Conservation (phyloP, 2,888 invertebrate species). For the Dastarcus helophoroides region DNA sequence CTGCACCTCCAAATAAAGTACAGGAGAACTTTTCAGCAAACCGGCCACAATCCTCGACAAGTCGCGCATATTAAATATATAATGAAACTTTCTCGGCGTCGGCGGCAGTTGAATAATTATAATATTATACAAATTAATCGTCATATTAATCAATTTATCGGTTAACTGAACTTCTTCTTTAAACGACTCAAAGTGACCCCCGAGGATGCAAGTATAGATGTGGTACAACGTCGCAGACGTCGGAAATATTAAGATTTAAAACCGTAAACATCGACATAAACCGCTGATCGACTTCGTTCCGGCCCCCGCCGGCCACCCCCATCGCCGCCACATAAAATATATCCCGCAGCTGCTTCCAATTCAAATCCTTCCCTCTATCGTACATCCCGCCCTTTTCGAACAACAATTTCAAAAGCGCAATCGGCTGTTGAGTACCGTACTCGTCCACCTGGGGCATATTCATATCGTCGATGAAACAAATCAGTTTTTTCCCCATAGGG, state of each 20-base stretch:
- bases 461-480: conserved; percentile 89
- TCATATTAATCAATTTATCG: conserved; percentile 60
- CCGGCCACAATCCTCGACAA: conserved; percentile 72
- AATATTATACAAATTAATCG: conserved; percentile 72
- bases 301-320: conserved; percentile 81
- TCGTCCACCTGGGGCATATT: conserved; percentile 85
- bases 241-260: conserved; percentile 78
- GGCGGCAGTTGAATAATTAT: conserved; percentile 70
- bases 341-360: conserved; percentile 80
- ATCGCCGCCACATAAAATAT: conserved; percentile 71
- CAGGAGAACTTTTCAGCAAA: conserved; percentile 62
- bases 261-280: conserved; percentile 86
- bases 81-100: conserved; percentile 89
- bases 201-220: conserved; percentile 73
- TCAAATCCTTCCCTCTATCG: conserved; percentile 78
- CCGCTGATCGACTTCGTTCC: conserved; percentile 82
- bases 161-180: conserved; percentile 54
- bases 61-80: conserved; percentile 88
- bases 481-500: conserved; percentile 76
- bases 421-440: conserved; percentile 90
- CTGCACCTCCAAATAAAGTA: conserved; percentile 52
- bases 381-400: conserved; percentile 83
- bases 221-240: conserved; percentile 63
- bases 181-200: conserved; percentile 65
- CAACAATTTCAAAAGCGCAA: conserved; percentile 81